Evolutionary conservation across 2,888 invertebrate genomes (phyloP).

Genomic region (Meiosimyza platycephala): DNA sequence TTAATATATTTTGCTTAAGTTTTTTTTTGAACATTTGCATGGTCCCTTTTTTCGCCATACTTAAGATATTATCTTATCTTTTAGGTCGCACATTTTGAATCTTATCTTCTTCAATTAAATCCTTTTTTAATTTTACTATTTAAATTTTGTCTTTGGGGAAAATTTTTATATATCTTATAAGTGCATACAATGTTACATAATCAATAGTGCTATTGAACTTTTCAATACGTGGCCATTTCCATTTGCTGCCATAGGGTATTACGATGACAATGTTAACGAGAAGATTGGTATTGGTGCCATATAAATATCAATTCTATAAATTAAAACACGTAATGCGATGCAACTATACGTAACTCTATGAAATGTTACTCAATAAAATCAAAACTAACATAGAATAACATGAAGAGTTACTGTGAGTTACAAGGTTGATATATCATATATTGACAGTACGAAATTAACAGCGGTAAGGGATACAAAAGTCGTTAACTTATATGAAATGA

Average conservation of each 20-base stretch:
- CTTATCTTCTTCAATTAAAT: too few relatives aligned
- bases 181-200: too few relatives aligned
- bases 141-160: too few relatives aligned
- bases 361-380: background rate
- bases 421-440: constrained; percentile 6
- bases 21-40: too few relatives aligned
- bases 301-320: constrained; percentile 22
- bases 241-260: background rate
- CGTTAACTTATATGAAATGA: constrained; percentile 14
- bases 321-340: constrained; percentile 29
- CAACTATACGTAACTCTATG: background rate
- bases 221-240: constrained; percentile 24
- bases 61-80: too few relatives aligned
- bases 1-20: too few relatives aligned
- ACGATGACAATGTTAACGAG: too few relatives aligned
- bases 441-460: constrained; percentile 6
- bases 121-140: too few relatives aligned
- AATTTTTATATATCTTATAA: too few relatives aligned
- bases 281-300: background rate
- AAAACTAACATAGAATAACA: background rate
- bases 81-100: too few relatives aligned
- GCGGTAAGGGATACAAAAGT: background rate
- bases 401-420: background rate
- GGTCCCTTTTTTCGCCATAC: too few relatives aligned
- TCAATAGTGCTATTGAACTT: constrained; percentile 9